Evolutionary conservation across 2,797 vertebrate genomes (phyloP).

Genomic region (Dallia pectoralis): DNA sequence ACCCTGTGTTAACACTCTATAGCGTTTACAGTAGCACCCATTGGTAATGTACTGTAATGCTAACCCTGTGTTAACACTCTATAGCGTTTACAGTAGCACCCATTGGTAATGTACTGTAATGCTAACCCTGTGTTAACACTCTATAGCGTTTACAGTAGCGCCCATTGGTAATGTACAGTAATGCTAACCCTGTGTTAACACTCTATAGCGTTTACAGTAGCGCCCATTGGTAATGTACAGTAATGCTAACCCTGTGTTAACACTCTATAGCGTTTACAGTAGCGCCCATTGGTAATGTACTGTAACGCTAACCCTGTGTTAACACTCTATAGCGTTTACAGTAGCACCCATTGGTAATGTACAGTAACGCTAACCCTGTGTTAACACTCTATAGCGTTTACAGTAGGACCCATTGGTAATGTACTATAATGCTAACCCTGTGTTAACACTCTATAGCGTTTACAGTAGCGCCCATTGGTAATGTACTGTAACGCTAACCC

Average conservation of each 20-base stretch:
- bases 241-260: constrained; percentile 14
- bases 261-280: too few relatives aligned
- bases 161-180: too few relatives aligned
- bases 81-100: not conserved
- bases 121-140: constrained; percentile 13
- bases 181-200: not conserved
- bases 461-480: not conserved
- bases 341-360: not conserved
- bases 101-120: too few relatives aligned
- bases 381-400: too few relatives aligned
- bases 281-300: too few relatives aligned
- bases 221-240: too few relatives aligned
- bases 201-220: not conserved
- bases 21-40: too few relatives aligned
- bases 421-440: constrained; percentile 2
- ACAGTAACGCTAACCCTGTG: constrained; percentile 13
- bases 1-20: too few relatives aligned
- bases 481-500: constrained; percentile 1
- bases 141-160: too few relatives aligned
- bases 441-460: constrained; percentile 1
- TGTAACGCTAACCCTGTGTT: not conserved
- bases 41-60: constrained; percentile 7
- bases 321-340: not conserved
- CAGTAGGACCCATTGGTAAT: too few relatives aligned
- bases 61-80: not conserved